Percentiles rank a stretch among this genome's conserved stretches.
These are phyloP conservation scores for Gorsachius goisagi DNA, from an alignment of 2,113 vertebrate genomes.

Conservation along the genomic window DNA sequence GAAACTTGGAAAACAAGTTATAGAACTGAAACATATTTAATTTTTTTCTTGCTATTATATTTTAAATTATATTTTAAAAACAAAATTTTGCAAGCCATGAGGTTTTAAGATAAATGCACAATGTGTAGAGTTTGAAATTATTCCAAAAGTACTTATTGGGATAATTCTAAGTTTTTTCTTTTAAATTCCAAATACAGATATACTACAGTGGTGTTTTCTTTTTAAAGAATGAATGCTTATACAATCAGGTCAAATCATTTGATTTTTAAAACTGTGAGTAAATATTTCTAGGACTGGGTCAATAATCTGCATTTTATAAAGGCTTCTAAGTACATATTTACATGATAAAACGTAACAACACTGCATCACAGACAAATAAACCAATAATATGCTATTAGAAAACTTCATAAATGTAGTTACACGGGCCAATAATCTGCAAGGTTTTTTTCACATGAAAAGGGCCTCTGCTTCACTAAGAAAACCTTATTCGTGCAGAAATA, in stretches of 20 bases:
- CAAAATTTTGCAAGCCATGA: not conserved
- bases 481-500: not conserved
- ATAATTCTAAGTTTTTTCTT: not conserved
- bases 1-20: conserved; percentile 30
- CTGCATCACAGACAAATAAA: not conserved
- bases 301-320: not conserved
- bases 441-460: not conserved
- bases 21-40: not conserved
- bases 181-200: not conserved
- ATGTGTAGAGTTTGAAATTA: not conserved
- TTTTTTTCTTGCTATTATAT: not conserved
- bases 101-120: not conserved
- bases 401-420: not conserved
- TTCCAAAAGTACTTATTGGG: not conserved
- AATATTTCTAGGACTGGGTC: not conserved
- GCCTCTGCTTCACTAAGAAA: conserved; percentile 15
- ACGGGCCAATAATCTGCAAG: not conserved
- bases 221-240: not conserved
- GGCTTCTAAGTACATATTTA: not conserved
- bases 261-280: not conserved
- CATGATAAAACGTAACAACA: not conserved
- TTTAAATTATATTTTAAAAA: not conserved
- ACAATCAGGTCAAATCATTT: not conserved
- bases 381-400: not conserved
- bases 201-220: not conserved